Evolutionary conservation across 2,797 vertebrate species (phyloP), one percentile per base, ranked within the genome.

Genomic region (Alcedo atthis): DNA sequence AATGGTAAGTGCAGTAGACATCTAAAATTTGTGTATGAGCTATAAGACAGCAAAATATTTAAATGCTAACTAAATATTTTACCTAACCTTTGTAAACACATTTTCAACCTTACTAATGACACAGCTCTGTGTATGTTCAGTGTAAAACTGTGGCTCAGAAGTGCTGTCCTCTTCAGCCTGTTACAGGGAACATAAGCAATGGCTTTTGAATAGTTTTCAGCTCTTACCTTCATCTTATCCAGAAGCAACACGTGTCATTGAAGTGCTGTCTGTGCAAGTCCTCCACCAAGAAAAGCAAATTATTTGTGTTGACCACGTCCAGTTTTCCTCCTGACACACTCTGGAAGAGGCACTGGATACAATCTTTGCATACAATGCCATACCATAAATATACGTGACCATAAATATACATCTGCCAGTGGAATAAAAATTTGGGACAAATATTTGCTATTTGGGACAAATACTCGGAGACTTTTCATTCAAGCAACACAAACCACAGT

Each of bases 31-130:
- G 0, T n/a, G 6, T 55, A 71, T 46, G 58, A 82, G 30, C 53
- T 82, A 46, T 70, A 89, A 86, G 33, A 79, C 32, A 82, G 75
- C 62, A 89, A 87, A 83, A 76, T 58, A 92, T 79, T 90, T 93
- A 80, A 90, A 92, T 37, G 87, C 35, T 87, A 71, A 93, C 64
- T 90, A 89, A 90, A 85, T 85, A 78, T 93, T 93, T 92, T 87
- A 82, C 54, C 69, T 79, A 81, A 32, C 42, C 43, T 74, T 68
- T 82, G 54, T 54, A 92, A 90, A 92, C 79, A 87, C 26, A 0
- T 58, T 92, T 85, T 70, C 61, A 84, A 81, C 68, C 54, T 77
- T 40, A 53, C 53, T 71, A 92, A 82, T 43, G 75, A 81, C 71
- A 68, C 49, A 6, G 32, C 24, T 81, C 71, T 74, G 68, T 3